phyloP scores from a whole-genome alignment of 2,113 vertebrate species.

The Nerophis ophidion region DNA sequence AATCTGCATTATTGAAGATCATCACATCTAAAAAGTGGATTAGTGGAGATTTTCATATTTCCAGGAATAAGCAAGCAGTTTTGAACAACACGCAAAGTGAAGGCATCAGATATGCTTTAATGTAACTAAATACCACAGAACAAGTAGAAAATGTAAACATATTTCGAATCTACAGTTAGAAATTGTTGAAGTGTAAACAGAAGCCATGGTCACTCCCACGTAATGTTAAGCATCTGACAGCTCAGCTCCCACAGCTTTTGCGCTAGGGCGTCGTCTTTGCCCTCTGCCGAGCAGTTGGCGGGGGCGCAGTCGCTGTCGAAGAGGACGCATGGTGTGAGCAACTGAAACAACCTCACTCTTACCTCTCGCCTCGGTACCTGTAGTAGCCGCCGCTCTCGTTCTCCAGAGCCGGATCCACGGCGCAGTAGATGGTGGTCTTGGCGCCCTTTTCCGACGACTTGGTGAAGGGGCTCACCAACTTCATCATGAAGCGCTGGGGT shows the following conservation, averaged over 20 bases:
- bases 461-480: conserved; percentile 59
- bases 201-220: conserved; percentile 55
- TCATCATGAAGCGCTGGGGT: conserved; percentile 46
- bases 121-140: conserved; percentile 5
- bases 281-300: conserved; percentile 57
- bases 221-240: conserved; percentile 63
- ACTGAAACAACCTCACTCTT: no score
- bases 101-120: conserved; percentile 39
- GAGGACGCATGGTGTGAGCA: background rate
- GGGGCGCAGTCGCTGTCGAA: conserved; percentile 67
- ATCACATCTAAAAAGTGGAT: no score
- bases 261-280: conserved; percentile 55
- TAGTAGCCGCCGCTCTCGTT: conserved; percentile 70
- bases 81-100: conserved; percentile 40
- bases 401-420: conserved; percentile 66
- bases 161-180: no score
- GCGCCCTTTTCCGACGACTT: conserved; percentile 70
- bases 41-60: no score
- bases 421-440: conserved; percentile 75
- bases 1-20: no score
- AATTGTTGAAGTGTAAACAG: background rate
- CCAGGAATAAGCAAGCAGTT: background rate
- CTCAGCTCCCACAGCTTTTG: conserved; percentile 73
- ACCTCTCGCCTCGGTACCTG: conserved; percentile 47
- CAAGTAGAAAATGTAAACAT: background rate